Conservation (phyloP, 2,888 invertebrate species). For the Macrophya alboannulata region DNA sequence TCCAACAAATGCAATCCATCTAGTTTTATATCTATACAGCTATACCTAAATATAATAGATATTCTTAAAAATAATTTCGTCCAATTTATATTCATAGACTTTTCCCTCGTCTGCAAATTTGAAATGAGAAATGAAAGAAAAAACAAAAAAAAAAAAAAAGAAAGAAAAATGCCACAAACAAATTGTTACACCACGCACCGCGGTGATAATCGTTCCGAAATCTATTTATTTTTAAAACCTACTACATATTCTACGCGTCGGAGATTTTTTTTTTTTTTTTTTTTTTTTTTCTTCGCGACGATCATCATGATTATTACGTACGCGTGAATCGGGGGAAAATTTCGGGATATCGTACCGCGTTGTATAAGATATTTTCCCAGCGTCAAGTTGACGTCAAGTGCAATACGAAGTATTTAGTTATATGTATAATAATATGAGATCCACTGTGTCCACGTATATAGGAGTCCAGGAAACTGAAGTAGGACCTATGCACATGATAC, state of each 20-base stretch:
- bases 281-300: not conserved
- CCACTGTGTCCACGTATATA: not conserved
- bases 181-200: not conserved
- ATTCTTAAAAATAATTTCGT: no score
- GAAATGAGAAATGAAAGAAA: not conserved
- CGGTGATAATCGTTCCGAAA: not conserved
- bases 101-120: no score
- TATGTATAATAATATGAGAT: not conserved
- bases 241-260: not conserved
- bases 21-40: not conserved
- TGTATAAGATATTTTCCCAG: not conserved
- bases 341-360: not conserved
- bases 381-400: slow-evolving; percentile 19
- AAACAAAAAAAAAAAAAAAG: not conserved
- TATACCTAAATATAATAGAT: no score
- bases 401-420: not conserved
- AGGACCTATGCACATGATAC: slow-evolving; percentile 2
- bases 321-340: not conserved
- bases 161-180: not conserved
- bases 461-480: slow-evolving; percentile 18
- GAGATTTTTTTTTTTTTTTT: not conserved
- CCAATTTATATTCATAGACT: no score
- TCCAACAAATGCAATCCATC: not conserved
- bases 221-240: slow-evolving; percentile 5
- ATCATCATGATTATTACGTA: not conserved